Evolutionary conservation across 2,888 invertebrate genomes (phyloP).

Genomic region (Acanthococcus lagerstroemiae): DNA sequence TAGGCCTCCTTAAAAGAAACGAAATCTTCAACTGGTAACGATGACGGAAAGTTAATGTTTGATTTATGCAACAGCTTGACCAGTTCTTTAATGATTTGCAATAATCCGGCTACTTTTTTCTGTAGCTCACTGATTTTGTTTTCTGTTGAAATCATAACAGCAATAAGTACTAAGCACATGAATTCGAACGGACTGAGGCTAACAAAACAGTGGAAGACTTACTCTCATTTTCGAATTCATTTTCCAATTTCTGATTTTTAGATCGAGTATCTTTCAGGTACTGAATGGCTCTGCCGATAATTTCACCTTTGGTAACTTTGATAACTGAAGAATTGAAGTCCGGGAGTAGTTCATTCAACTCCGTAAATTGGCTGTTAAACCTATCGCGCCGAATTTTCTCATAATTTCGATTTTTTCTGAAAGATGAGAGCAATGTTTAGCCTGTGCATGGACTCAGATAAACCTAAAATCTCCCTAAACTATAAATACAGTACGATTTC

Average conservation of each 20-base stretch:
- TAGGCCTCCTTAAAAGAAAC: constrained; percentile 12
- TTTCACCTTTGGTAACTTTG: constrained; percentile 38
- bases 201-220: too few species aligned
- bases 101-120: constrained; percentile 1
- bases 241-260: constrained; percentile 35
- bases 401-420: constrained; percentile 38
- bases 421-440: background rate
- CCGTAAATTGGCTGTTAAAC: constrained; percentile 40
- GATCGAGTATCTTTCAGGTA: constrained; percentile 38
- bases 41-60: constrained; percentile 10
- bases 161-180: constrained; percentile 5
- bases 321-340: constrained; percentile 39
- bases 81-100: constrained; percentile 20
- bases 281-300: constrained; percentile 38
- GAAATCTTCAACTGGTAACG: constrained; percentile 17
- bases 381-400: constrained; percentile 40
- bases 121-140: constrained; percentile 14
- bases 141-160: background rate
- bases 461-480: background rate
- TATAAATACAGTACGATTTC: background rate
- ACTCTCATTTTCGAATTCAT: constrained; percentile 17
- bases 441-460: background rate
- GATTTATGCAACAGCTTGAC: constrained; percentile 7
- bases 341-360: constrained; percentile 41
- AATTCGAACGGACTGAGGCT: too few species aligned